These are phyloP conservation scores for Conus betulinus DNA, from an alignment of 1,140 invertebrate genomes.

Conservation along the genomic window DNA sequence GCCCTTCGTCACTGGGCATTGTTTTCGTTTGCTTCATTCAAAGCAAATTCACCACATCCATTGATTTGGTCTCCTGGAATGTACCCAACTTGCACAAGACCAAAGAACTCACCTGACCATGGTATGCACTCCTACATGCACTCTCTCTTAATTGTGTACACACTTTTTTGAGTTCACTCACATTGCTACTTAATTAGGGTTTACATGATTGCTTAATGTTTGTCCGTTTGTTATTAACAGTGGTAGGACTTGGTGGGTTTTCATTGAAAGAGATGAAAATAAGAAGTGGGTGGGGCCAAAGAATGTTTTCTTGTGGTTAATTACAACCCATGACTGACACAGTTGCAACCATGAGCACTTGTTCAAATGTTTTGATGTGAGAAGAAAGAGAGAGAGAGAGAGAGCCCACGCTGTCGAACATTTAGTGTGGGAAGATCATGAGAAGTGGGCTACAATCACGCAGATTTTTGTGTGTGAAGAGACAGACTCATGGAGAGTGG, in stretches of 20 bases:
- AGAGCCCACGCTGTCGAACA: neutral
- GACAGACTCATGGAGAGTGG: neutral
- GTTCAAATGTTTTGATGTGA: neutral
- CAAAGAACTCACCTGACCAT: neutral
- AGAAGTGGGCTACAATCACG: neutral
- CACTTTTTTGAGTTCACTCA: too few species aligned
- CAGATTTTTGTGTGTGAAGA: too few species aligned
- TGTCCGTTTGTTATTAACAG: too few species aligned
- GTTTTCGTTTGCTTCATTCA: too few species aligned
- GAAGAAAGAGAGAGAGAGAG: neutral
- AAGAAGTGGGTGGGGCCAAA: neutral
- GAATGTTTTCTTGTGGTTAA: neutral
- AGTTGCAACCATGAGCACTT: too few species aligned
- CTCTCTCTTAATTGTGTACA: too few species aligned
- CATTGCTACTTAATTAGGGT: too few species aligned
- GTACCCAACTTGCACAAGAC: neutral
- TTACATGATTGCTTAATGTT: too few species aligned
- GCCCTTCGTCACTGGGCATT: too few species aligned
- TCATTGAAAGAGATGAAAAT: neutral
- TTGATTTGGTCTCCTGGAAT: too few species aligned
- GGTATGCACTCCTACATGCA: neutral
- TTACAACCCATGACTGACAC: neutral
- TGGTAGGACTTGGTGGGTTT: neutral
- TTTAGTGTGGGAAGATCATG: neutral
- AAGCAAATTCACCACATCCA: too few species aligned